A percentile compares a stretch with the other conserved stretches of the same genome.
Conservation (phyloP, 2,888 invertebrate species). For the Drosophila eohydei region DNA sequence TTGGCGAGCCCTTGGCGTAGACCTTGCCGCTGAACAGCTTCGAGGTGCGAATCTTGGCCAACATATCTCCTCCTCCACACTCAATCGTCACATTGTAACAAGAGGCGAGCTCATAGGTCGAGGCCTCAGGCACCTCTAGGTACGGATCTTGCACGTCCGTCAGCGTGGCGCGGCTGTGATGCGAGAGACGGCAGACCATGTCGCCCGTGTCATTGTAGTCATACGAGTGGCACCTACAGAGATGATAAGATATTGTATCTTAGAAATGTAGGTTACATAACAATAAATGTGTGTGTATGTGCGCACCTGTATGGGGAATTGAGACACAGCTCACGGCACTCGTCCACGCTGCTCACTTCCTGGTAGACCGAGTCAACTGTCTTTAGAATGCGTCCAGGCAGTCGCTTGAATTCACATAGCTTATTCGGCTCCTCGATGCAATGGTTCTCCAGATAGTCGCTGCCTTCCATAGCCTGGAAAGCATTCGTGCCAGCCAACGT, state of each 20-base stretch:
- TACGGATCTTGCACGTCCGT: slow-evolving; percentile 96
- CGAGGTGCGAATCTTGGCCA: slow-evolving; percentile 95
- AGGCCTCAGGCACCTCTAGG: slow-evolving; percentile 94
- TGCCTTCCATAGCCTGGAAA: slow-evolving; percentile 88
- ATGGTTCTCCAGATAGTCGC: slow-evolving; percentile 88
- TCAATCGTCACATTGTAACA: slow-evolving; percentile 98
- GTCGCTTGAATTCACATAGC: slow-evolving; percentile 95
- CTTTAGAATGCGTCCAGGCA: slow-evolving; percentile 94
- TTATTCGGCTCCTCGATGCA: slow-evolving; percentile 96
- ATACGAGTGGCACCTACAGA: slow-evolving; percentile 93
- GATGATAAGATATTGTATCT: too few species aligned
- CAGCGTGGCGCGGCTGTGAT: slow-evolving; percentile 95
- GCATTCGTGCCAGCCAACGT: slow-evolving; percentile 93
- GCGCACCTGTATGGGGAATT: slow-evolving; percentile 91
- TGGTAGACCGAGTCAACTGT: slow-evolving; percentile 96
- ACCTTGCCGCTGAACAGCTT: slow-evolving; percentile 88
- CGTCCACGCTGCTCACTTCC: slow-evolving; percentile 93
- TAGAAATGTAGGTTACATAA: not conserved
- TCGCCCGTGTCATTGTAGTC: slow-evolving; percentile 93
- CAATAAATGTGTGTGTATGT: not conserved
- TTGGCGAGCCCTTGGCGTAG: slow-evolving; percentile 93
- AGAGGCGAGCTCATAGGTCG: slow-evolving; percentile 95
- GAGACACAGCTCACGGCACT: slow-evolving; percentile 94
- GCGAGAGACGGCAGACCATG: slow-evolving; percentile 88
- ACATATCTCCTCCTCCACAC: slow-evolving; percentile 96